phyloP scores from a whole-genome alignment of 2,797 vertebrate genomes.

The Notamacropus eugenii region DNA sequence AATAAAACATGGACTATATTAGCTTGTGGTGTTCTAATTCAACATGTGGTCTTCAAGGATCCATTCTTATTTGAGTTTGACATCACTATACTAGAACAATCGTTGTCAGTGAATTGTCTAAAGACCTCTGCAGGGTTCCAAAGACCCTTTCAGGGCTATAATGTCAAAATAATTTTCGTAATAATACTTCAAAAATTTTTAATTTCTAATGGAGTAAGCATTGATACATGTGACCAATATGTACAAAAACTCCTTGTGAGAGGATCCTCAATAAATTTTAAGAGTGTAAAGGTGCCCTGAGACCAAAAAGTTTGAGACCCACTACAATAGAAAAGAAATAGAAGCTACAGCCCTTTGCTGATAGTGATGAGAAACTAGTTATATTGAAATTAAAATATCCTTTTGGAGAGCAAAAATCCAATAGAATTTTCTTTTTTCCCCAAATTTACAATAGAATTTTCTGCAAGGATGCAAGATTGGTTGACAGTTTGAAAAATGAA shows the following conservation, averaged over 20 bases:
- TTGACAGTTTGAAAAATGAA: background rate
- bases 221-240: background rate
- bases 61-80: background rate
- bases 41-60: background rate
- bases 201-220: background rate
- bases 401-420: background rate
- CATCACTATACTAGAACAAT: background rate
- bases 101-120: background rate
- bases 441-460: background rate
- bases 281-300: background rate
- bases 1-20: background rate
- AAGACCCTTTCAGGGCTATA: background rate
- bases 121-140: background rate
- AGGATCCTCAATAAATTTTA: background rate
- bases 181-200: background rate
- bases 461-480: background rate
- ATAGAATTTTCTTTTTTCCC: background rate
- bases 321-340: background rate
- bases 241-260: background rate
- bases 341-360: background rate
- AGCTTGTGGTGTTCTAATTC: background rate
- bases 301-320: background rate
- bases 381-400: background rate
- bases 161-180: background rate
- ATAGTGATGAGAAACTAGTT: background rate